Evolutionary conservation across 2,888 invertebrate species (phyloP).

Genomic region (Ennomos erosarius): DNA sequence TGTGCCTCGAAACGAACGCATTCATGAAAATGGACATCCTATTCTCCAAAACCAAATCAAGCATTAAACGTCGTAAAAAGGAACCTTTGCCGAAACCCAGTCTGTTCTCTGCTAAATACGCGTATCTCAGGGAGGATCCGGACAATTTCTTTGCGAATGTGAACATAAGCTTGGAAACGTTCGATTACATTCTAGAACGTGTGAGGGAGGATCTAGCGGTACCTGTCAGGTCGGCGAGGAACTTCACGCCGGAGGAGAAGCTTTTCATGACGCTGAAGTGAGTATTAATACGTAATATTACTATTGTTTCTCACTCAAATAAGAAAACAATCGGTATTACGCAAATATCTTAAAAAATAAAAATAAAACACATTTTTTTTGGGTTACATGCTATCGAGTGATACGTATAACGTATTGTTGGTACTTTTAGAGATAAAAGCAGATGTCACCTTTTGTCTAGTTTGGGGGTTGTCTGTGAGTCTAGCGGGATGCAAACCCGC

Average conservation of each 20-base stretch:
- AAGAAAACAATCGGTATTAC: no score
- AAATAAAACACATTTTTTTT: no score
- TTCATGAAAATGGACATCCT: constrained; percentile 29
- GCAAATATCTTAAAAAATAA: no score
- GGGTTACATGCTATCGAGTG: no score
- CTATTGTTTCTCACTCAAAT: no score
- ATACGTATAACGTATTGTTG: no score
- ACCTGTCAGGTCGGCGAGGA: constrained; percentile 14
- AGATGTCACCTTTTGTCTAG: no score
- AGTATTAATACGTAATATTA: constrained; percentile 6
- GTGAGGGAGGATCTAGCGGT: constrained; percentile 23
- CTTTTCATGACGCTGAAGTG: constrained; percentile 35
- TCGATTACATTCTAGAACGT: constrained; percentile 35
- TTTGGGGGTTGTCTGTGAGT: no score
- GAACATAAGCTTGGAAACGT: constrained; percentile 27
- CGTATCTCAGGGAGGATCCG: constrained; percentile 20
- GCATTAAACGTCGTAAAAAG: constrained; percentile 8
- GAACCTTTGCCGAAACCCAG: constrained; percentile 9
- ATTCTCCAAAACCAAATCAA: constrained; percentile 23
- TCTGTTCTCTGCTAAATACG: constrained; percentile 12
- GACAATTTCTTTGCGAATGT: constrained; percentile 27
- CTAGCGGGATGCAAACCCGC: no score
- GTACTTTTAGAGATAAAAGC: no score
- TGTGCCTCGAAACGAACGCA: constrained; percentile 32
- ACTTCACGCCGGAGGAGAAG: constrained; percentile 30